A percentile compares a stretch with the other conserved stretches of the same genome.
These are phyloP conservation scores for Xenopus laevis DNA, from an alignment of 2,113 vertebrate species.

Conservation along the genomic window DNA sequence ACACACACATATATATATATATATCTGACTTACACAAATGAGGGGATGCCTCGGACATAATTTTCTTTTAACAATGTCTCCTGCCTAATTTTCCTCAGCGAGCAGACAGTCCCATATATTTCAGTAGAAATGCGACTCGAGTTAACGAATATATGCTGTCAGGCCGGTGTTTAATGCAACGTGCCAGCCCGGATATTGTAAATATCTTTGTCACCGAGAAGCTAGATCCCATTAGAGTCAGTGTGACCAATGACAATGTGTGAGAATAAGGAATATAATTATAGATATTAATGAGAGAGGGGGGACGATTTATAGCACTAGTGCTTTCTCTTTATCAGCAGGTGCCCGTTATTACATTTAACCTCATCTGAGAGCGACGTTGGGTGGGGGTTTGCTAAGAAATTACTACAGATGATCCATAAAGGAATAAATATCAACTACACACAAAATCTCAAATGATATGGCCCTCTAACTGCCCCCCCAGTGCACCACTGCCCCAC, in stretches of 20 bases:
- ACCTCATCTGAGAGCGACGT: neutral
- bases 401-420: no score
- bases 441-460: no score
- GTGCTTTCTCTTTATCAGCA: no score
- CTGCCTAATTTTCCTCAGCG: conserved; percentile 46
- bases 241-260: neutral
- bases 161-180: neutral
- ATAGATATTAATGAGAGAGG: neutral
- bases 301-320: neutral
- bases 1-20: neutral
- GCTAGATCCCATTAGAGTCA: neutral
- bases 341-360: neutral
- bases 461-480: no score
- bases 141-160: neutral
- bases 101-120: conserved; percentile 13
- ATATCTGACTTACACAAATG: conserved; percentile 49
- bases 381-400: no score
- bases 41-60: conserved; percentile 45
- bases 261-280: neutral
- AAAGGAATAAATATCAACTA: no score
- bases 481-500: no score
- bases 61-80: conserved; percentile 51
- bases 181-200: neutral
- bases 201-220: neutral
- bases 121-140: neutral